Evolutionary conservation across 1,140 invertebrate species (phyloP).

Genomic region (Leguminivora glycinivorella): DNA sequence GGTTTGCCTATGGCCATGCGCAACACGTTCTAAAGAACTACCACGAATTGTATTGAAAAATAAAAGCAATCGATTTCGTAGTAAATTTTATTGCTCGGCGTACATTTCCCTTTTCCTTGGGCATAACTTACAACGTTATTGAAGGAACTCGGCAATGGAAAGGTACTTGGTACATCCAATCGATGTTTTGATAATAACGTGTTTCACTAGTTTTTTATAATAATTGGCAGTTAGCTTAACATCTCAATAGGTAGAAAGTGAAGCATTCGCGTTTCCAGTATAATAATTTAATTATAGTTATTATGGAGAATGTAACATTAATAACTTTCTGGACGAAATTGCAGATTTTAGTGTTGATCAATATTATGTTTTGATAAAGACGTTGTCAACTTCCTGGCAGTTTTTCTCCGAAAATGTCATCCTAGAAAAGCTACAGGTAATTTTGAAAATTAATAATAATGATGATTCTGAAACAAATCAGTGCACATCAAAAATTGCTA

Average conservation of each 20-base stretch:
- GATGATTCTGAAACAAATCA: too few relatives aligned
- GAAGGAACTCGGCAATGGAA: not conserved
- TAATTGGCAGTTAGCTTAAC: constrained; percentile 23
- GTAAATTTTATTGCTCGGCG: not conserved
- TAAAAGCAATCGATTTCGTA: not conserved
- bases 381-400: too few relatives aligned
- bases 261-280: not conserved
- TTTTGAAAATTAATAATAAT: too few relatives aligned
- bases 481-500: too few relatives aligned
- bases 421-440: too few relatives aligned
- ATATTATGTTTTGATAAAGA: not conserved
- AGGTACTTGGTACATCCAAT: not conserved
- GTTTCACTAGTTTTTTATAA: constrained; percentile 13
- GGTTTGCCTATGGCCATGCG: not conserved
- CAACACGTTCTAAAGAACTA: not conserved
- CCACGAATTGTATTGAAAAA: constrained; percentile 2
- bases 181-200: not conserved
- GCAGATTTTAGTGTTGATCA: not conserved
- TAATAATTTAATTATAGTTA: constrained; percentile 21
- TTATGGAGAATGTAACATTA: constrained; percentile 15
- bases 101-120: not conserved
- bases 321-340: not conserved
- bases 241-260: constrained; percentile 27
- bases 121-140: not conserved
- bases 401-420: too few relatives aligned